Conservation (phyloP, 1,140 invertebrate species). For the Nebria ingens region DNA sequence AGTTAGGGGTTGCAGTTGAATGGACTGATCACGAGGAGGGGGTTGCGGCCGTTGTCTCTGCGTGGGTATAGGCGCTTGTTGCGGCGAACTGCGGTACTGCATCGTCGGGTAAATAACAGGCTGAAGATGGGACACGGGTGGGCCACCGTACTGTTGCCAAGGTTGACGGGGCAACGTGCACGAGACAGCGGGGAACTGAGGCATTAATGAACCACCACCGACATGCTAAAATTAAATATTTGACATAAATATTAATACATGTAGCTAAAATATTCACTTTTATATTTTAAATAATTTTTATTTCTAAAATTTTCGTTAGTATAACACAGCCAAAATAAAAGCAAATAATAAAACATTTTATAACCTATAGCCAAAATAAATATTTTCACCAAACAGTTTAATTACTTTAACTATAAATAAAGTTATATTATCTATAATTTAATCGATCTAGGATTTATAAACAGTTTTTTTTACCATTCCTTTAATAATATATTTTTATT, state of each 20-base stretch:
- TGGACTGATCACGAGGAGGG: slow-evolving; percentile 30
- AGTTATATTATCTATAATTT: no score
- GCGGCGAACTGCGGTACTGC: slow-evolving; percentile 18
- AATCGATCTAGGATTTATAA: no score
- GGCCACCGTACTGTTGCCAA: slow-evolving; percentile 31
- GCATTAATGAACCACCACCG: not conserved
- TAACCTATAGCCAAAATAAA: no score
- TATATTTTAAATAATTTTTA: no score
- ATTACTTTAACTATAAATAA: no score
- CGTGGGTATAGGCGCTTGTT: not conserved
- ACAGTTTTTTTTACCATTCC: no score
- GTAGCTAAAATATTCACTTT: slow-evolving; percentile 16
- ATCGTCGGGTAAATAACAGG: slow-evolving; percentile 27
- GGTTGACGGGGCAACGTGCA: slow-evolving; percentile 41
- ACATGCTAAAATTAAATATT: slow-evolving; percentile 10
- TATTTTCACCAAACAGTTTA: no score
- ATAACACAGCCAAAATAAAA: no score
- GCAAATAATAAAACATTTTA: no score
- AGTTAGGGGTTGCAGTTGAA: slow-evolving; percentile 35
- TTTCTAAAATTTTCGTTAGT: no score
- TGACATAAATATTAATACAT: slow-evolving; percentile 17
- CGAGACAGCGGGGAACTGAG: slow-evolving; percentile 13
- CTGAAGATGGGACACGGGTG: slow-evolving; percentile 28
- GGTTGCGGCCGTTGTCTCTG: slow-evolving; percentile 22
- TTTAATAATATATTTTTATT: no score